Conservation (phyloP, 2,888 invertebrate species). For the Rhodophaea formosa region DNA sequence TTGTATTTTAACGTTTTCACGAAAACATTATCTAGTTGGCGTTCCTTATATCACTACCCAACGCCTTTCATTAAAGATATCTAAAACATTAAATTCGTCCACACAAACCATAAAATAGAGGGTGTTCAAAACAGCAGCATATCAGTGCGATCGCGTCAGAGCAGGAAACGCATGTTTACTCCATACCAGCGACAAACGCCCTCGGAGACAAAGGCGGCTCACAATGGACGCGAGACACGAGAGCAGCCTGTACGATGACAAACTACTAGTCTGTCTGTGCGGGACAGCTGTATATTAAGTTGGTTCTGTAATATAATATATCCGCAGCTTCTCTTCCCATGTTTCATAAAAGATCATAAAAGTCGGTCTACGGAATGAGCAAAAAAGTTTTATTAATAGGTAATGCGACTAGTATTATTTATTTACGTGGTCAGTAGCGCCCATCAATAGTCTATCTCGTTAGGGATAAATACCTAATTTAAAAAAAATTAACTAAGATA, state of each 20-base stretch:
- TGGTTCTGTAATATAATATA: background rate
- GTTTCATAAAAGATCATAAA: no score
- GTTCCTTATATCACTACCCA: no score
- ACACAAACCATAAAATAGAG: background rate
- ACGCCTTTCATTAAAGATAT: background rate
- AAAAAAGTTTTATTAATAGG: no score
- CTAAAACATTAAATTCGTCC: background rate
- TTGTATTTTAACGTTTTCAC: no score
- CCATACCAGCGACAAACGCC: conserved; percentile 34
- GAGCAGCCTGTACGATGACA: conserved; percentile 28
- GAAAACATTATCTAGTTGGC: no score
- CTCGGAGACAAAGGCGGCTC: conserved; percentile 26
- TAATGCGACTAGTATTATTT: no score
- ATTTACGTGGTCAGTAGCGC: no score
- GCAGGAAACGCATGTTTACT: conserved; percentile 41
- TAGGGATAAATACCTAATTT: no score
- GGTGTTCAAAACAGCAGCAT: background rate
- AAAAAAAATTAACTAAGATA: no score
- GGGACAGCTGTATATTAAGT: background rate
- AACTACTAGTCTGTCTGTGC: conserved; percentile 23
- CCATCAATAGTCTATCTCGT: no score
- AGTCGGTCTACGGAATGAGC: no score
- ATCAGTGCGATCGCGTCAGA: conserved; percentile 13
- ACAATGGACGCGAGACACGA: conserved; percentile 30
- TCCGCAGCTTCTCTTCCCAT: no score